Evolutionary conservation across 2,113 vertebrate species (phyloP).

Genomic region (Pardalotus punctatus): DNA sequence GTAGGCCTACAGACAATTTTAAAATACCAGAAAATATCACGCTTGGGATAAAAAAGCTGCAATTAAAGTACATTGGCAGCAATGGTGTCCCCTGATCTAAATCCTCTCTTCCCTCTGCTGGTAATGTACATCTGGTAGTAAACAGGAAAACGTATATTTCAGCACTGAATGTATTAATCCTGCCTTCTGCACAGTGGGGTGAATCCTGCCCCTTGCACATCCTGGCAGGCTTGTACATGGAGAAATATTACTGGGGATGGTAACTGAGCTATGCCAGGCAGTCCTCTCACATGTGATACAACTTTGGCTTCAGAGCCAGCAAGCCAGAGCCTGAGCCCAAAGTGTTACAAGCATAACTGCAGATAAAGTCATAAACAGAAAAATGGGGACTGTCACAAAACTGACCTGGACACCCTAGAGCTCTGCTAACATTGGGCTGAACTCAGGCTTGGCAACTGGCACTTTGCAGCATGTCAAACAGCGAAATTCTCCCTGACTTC

Average conservation of each 20-base stretch:
- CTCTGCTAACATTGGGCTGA: background rate
- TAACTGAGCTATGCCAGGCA: background rate
- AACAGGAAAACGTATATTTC: background rate
- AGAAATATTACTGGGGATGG: background rate
- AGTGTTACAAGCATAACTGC: background rate
- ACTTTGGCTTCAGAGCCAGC: background rate
- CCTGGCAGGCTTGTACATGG: background rate
- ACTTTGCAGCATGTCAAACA: background rate
- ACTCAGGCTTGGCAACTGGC: background rate
- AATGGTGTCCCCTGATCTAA: background rate
- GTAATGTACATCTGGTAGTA: background rate
- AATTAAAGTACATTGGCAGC: background rate
- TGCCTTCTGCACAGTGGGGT: background rate
- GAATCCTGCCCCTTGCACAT: background rate
- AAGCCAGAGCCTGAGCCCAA: background rate
- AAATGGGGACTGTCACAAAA: background rate
- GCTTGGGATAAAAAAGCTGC: background rate
- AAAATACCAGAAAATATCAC: background rate
- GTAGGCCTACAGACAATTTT: background rate
- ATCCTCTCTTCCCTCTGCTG: background rate
- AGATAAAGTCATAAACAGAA: background rate
- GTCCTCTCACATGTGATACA: background rate
- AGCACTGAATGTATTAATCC: background rate
- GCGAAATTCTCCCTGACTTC: background rate
- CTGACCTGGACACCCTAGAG: background rate